These are phyloP conservation scores for Graptemys geographica DNA, from an alignment of 2,797 vertebrate genomes.

Conservation along the genomic window DNA sequence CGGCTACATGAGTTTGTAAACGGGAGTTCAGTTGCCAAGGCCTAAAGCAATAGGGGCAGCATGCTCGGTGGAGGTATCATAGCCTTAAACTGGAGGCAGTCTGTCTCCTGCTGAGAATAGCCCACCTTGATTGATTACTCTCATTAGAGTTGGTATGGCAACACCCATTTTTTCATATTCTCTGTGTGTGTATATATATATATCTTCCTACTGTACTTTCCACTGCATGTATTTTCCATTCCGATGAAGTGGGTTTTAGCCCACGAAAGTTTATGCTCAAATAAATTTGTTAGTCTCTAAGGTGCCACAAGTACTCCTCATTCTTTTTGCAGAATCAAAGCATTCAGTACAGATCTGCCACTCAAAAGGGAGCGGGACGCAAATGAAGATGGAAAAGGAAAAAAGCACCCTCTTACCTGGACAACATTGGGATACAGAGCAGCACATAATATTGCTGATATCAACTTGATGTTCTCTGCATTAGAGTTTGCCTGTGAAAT, in stretches of 20 bases:
- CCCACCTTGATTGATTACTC: too few relatives aligned
- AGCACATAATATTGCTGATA: constrained; percentile 96
- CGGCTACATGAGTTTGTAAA: background rate
- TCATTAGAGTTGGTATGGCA: too few relatives aligned
- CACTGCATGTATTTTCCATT: too few relatives aligned
- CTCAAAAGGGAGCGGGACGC: background rate
- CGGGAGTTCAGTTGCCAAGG: background rate
- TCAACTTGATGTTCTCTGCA: constrained; percentile 92
- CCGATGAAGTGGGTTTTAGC: too few relatives aligned
- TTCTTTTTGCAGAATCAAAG: background rate
- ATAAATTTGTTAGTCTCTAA: too few relatives aligned
- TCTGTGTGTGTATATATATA: too few relatives aligned
- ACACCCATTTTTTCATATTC: too few relatives aligned
- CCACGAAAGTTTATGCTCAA: too few relatives aligned
- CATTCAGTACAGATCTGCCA: background rate
- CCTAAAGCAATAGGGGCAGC: background rate
- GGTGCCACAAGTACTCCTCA: too few relatives aligned
- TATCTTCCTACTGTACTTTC: too few relatives aligned
- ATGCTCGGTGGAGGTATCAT: background rate
- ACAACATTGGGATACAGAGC: constrained; percentile 98
- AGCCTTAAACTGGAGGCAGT: background rate
- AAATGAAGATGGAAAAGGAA: background rate
- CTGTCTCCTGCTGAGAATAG: too few relatives aligned
- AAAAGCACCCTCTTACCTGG: constrained; percentile 84
- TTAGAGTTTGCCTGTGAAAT: constrained; percentile 92